These are phyloP conservation scores for Otolemur crassicaudatus DNA, from an alignment of 2,797 vertebrate species.

Conservation along the genomic window DNA sequence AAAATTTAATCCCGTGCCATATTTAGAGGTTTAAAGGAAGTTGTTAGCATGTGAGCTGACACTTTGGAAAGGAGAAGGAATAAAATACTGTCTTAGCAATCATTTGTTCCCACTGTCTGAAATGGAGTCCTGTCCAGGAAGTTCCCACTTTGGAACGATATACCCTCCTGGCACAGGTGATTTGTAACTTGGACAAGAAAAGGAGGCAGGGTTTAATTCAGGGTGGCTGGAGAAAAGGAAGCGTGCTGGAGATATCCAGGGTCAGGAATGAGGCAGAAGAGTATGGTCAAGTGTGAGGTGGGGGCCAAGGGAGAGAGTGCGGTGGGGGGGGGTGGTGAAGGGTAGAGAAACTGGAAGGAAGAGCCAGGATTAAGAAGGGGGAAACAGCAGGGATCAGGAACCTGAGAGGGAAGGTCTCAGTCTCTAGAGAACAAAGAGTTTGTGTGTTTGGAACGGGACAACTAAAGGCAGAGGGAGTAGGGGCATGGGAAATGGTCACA, in stretches of 20 bases:
- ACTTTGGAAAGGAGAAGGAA: neutral
- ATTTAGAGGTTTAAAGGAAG: constrained; percentile 28
- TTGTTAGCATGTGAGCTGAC: neutral
- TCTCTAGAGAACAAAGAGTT: neutral
- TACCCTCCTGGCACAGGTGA: neutral
- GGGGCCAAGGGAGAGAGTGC: neutral
- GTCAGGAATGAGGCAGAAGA: neutral
- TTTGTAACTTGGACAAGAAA: neutral
- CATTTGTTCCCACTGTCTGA: neutral
- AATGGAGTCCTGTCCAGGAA: constrained; percentile 1
- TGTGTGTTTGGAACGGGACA: neutral
- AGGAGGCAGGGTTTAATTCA: neutral
- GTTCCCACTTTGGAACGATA: neutral
- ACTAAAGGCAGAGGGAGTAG: neutral
- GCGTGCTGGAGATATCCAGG: neutral
- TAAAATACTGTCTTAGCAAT: neutral
- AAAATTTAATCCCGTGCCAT: neutral
- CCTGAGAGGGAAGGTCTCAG: neutral
- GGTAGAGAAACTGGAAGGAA: neutral
- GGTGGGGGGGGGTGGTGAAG: no score
- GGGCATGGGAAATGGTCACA: neutral
- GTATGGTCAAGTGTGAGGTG: neutral
- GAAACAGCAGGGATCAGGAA: neutral
- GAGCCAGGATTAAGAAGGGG: neutral
- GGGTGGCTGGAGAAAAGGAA: neutral